Percentiles rank a stretch among this genome's conserved stretches.
These are phyloP conservation scores for Tragelaphus oryx DNA, from an alignment of 2,797 vertebrate genomes.

Conservation along the genomic window DNA sequence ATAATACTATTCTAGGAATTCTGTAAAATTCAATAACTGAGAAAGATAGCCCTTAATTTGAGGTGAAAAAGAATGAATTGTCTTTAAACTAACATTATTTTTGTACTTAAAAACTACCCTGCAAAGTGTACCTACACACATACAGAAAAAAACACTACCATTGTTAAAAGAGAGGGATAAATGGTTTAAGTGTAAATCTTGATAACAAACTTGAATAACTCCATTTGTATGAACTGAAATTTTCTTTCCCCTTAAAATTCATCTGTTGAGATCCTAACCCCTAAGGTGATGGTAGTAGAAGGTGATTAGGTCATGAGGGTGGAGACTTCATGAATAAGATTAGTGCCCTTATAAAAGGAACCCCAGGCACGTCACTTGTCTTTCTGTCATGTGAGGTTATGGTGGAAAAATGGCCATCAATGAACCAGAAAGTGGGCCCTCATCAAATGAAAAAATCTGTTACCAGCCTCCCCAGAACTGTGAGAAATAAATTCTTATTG, in stretches of 20 bases:
- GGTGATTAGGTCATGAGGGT: neutral
- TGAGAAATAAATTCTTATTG: neutral
- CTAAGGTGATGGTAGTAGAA: neutral
- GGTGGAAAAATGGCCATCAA: neutral
- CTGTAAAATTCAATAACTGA: slow-evolving; percentile 26
- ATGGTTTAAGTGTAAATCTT: slow-evolving; percentile 12
- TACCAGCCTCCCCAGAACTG: neutral
- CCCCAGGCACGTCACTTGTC: neutral
- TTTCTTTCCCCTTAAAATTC: neutral
- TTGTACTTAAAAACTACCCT: slow-evolving; percentile 44
- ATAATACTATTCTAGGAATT: slow-evolving; percentile 37
- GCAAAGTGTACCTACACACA: neutral
- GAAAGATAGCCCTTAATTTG: neutral
- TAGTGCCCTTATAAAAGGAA: neutral
- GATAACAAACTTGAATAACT: neutral
- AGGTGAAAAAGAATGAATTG: neutral
- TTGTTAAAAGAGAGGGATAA: neutral
- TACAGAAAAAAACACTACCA: neutral
- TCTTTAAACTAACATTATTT: slow-evolving; percentile 26
- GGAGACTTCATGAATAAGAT: neutral
- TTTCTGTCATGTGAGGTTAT: neutral
- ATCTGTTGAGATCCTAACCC: neutral
- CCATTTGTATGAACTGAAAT: neutral
- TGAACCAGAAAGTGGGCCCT: neutral
- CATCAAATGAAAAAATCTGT: neutral